Conservation (phyloP, 2,888 invertebrate genomes). For the Acanthosepion esculentum region DNA sequence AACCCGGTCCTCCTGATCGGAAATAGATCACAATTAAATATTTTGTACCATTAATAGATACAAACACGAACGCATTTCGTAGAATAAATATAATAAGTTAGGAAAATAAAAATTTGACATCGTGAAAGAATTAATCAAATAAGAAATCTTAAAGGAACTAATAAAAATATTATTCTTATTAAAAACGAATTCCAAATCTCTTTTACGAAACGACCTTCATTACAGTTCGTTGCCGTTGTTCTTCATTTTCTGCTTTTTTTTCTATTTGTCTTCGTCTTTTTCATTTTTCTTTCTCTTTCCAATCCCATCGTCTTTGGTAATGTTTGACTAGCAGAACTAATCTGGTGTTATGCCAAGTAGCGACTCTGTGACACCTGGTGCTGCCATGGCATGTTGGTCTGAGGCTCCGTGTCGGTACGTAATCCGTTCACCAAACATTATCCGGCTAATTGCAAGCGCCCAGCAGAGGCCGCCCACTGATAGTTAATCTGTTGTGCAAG, state of each 20-base stretch:
- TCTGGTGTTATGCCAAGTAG: not conserved
- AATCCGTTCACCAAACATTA: not conserved
- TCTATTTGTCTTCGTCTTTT: not conserved
- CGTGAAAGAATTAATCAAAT: no score
- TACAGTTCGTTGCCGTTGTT: not conserved
- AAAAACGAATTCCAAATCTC: no score
- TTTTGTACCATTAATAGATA: no score
- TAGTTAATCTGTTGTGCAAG: not conserved
- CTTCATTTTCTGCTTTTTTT: not conserved
- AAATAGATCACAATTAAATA: no score
- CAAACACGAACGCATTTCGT: no score
- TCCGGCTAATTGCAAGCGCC: slow-evolving; percentile 33
- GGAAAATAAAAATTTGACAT: no score
- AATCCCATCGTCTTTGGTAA: not conserved
- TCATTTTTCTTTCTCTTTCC: not conserved
- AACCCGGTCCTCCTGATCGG: no score
- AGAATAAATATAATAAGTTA: no score
- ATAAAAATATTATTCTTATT: no score
- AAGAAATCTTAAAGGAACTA: no score
- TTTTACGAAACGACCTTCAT: not conserved
- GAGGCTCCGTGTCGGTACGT: not conserved
- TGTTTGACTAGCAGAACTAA: not conserved
- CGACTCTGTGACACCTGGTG: slow-evolving; percentile 15
- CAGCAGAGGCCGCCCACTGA: not conserved
- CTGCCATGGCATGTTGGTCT: not conserved